Conservation (phyloP, 2,797 vertebrate species). For the Rhinoraja longicauda region DNA sequence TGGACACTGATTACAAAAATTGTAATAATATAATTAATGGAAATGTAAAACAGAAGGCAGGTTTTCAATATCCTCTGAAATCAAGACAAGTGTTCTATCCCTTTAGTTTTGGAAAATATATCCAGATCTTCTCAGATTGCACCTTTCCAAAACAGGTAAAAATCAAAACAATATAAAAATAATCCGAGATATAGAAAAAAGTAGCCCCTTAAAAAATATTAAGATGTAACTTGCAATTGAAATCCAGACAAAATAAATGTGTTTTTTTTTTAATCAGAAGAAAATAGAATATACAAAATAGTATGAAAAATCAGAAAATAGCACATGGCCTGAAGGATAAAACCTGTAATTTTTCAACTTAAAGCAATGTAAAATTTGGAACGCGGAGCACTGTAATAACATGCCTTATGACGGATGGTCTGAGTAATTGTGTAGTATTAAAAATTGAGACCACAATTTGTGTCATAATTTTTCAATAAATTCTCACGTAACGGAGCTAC, state of each 20-base stretch:
- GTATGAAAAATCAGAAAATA: not conserved
- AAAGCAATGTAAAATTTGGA: not conserved
- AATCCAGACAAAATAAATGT: constrained; percentile 6
- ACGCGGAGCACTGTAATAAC: not conserved
- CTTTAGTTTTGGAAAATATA: not conserved
- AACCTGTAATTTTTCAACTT: constrained; percentile 13
- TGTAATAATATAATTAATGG: not conserved
- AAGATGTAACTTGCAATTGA: not conserved
- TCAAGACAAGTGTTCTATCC: not conserved
- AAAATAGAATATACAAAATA: not conserved
- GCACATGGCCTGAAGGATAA: not conserved
- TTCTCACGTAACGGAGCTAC: not conserved
- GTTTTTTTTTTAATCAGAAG: not conserved
- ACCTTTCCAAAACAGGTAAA: not conserved
- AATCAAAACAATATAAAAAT: not conserved
- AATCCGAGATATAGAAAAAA: not conserved
- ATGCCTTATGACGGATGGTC: not conserved
- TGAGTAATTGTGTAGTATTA: not conserved
- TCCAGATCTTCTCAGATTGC: not conserved
- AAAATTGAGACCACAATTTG: not conserved
- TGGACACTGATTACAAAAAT: not conserved
- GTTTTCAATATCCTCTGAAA: not conserved
- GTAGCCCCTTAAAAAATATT: not conserved
- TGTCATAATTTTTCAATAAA: not conserved
- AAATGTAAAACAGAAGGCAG: not conserved